Evolutionary conservation across 2,113 vertebrate genomes (phyloP).

Genomic region (Daboia siamensis): DNA sequence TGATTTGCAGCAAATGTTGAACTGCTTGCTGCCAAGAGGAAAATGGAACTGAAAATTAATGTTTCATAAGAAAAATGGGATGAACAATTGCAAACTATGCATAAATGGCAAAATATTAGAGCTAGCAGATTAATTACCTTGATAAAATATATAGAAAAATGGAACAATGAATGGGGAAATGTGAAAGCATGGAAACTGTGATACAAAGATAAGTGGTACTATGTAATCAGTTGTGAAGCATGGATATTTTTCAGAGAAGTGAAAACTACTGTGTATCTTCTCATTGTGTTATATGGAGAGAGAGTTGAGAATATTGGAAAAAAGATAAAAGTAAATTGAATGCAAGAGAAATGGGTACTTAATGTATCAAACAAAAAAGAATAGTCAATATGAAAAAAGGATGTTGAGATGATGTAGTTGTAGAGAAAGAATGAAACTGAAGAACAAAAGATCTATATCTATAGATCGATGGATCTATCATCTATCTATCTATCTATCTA

Average conservation of each 20-base stretch:
- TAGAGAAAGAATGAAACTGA: background rate
- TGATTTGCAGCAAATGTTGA: background rate
- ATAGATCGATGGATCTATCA: background rate
- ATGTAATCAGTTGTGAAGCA: background rate
- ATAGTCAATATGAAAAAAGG: background rate
- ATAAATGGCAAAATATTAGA: background rate
- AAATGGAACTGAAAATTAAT: background rate
- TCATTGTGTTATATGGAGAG: background rate
- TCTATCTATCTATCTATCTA: too few relatives aligned
- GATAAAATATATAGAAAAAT: background rate
- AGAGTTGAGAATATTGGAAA: background rate
- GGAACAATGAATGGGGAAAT: background rate
- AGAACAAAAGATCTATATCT: background rate
- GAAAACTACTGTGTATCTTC: background rate
- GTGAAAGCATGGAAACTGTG: background rate
- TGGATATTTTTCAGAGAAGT: background rate
- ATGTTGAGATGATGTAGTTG: background rate
- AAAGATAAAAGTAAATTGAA: background rate
- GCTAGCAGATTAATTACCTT: background rate
- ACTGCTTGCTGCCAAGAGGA: background rate
- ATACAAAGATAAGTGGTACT: background rate
- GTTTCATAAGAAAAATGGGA: background rate
- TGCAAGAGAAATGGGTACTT: background rate
- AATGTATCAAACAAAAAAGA: background rate
- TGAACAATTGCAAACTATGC: background rate